A percentile compares a stretch with the other conserved stretches of the same genome.
phyloP scores from a whole-genome alignment of 2,888 invertebrate species.

The Disparrhopalites patrizii region DNA sequence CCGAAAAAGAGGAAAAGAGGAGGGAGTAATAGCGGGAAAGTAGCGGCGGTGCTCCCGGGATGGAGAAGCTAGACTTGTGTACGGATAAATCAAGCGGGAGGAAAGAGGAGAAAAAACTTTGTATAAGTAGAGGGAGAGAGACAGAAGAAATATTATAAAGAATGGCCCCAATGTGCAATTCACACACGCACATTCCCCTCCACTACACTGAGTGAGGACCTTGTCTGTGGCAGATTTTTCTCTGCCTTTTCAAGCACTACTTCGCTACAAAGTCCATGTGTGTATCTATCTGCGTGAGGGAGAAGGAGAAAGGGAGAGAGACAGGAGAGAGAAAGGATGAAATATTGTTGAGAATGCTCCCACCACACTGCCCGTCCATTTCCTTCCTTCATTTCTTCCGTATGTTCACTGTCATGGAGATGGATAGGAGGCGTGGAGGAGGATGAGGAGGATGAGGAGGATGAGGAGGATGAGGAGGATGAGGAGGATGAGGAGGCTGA shows the following conservation, averaged over 20 bases:
- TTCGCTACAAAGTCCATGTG: no score
- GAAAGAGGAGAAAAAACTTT: no score
- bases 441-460: no score
- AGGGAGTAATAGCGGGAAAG: not conserved
- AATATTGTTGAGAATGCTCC: constrained; percentile 23
- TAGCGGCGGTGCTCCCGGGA: no score
- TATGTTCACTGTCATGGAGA: constrained; percentile 21
- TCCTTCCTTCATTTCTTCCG: constrained; percentile 25
- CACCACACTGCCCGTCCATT: constrained; percentile 25
- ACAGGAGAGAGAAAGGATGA: constrained; percentile 21
- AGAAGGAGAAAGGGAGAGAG: no score
- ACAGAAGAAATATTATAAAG: constrained; percentile 26
- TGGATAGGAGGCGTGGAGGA: constrained; percentile 9
- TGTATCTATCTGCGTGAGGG: no score
- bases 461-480: no score
- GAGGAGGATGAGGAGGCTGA: no score
- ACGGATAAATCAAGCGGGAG: not conserved
- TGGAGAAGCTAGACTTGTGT: no score
- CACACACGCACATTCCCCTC: no score
- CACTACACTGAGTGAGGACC: no score
- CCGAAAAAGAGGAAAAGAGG: not conserved
- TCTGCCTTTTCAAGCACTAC: constrained; percentile 17
- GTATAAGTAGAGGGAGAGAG: not conserved
- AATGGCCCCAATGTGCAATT: constrained; percentile 24
- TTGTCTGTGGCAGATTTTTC: constrained; percentile 22